Conservation (phyloP, 2,888 invertebrate genomes). For the Noctua fimbriata region DNA sequence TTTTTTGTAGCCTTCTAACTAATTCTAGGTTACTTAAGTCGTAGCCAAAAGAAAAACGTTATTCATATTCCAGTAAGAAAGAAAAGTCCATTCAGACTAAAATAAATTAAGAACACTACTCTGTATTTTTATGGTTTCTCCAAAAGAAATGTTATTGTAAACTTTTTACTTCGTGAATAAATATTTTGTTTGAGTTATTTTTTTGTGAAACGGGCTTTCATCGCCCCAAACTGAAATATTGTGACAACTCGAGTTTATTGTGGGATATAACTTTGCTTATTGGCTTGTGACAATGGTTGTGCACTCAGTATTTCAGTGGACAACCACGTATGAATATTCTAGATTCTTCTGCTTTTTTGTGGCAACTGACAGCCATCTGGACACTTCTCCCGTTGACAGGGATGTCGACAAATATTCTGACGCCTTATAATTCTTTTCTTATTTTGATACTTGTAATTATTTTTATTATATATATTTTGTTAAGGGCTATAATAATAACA, state of each 20-base stretch:
- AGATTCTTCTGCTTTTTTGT: neutral
- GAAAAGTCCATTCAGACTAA: neutral
- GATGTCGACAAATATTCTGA: neutral
- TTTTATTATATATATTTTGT: too few species aligned
- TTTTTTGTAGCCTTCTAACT: neutral
- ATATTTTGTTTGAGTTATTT: slow-evolving; percentile 9
- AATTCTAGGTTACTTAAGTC: neutral
- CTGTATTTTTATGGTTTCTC: slow-evolving; percentile 5
- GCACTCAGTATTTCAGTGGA: neutral
- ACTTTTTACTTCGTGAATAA: slow-evolving; percentile 39
- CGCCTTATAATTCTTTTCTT: neutral
- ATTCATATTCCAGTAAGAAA: neutral
- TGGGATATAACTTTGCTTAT: slow-evolving; percentile 20
- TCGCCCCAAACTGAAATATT: neutral
- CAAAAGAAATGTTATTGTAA: slow-evolving; percentile 27
- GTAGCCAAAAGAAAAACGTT: neutral
- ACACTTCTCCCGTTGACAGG: neutral
- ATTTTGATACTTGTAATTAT: too few species aligned
- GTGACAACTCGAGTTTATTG: slow-evolving; percentile 5
- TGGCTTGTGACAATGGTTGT: slow-evolving; percentile 1
- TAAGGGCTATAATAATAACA: too few species aligned
- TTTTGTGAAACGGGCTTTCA: slow-evolving; percentile 12
- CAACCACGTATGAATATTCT: neutral
- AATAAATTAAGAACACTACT: slow-evolving; percentile 20
- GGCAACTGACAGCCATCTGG: neutral